Evolutionary conservation across 2,113 vertebrate species (phyloP).

Genomic region (Epinephelus lanceolatus): DNA sequence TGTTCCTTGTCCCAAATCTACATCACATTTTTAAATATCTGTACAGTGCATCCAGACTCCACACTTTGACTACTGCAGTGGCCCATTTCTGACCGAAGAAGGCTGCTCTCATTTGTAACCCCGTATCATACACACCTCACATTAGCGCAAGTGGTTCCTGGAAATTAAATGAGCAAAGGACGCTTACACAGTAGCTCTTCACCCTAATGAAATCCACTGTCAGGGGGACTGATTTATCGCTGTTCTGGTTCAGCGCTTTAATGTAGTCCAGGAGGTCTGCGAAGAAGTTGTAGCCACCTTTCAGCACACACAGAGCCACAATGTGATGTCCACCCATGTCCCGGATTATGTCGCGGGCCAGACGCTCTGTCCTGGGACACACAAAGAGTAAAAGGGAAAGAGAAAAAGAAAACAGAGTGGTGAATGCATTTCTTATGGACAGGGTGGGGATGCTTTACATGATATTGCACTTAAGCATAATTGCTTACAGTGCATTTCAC

Average conservation of each 20-base stretch:
- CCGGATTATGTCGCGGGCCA: slow-evolving; percentile 88
- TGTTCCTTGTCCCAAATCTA: neutral
- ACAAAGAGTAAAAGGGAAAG: neutral
- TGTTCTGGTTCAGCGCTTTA: slow-evolving; percentile 89
- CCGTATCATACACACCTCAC: slow-evolving; percentile 5
- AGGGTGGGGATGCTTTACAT: neutral
- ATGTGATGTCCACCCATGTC: slow-evolving; percentile 90
- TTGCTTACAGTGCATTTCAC: slow-evolving; percentile 18
- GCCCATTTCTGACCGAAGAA: slow-evolving; percentile 1
- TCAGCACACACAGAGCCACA: slow-evolving; percentile 90
- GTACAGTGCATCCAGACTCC: neutral
- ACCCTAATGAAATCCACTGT: slow-evolving; percentile 91
- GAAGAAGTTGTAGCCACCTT: slow-evolving; percentile 92
- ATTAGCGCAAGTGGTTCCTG: slow-evolving; percentile 29
- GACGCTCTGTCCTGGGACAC: slow-evolving; percentile 85
- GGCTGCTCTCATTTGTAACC: slow-evolving; percentile 1
- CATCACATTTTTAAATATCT: neutral
- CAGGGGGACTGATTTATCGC: slow-evolving; percentile 88
- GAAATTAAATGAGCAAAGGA: slow-evolving; percentile 33
- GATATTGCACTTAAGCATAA: slow-evolving; percentile 28
- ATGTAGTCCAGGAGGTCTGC: slow-evolving; percentile 91
- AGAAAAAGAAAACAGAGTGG: neutral
- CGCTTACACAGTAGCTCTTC: slow-evolving; percentile 89
- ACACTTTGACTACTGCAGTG: slow-evolving; percentile 4
- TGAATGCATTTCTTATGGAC: neutral